A percentile compares a stretch with the other conserved stretches of the same genome.
Conservation (phyloP, 2,888 invertebrate species). For the Endomychus coccineus region DNA sequence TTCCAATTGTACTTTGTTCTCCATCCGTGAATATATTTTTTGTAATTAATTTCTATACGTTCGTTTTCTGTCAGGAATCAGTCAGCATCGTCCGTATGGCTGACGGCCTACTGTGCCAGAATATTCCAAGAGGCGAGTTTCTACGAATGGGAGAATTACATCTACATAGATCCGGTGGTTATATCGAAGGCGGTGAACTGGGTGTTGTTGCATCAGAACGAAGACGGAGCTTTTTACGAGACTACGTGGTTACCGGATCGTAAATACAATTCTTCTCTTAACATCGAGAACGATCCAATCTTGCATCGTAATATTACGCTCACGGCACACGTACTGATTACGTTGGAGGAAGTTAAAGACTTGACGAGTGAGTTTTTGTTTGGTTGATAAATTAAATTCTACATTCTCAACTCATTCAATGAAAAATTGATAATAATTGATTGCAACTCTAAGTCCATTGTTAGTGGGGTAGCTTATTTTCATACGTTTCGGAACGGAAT, state of each 20-base stretch:
- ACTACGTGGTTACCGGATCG: constrained; percentile 80
- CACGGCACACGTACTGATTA: constrained; percentile 89
- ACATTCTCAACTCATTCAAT: too few species aligned
- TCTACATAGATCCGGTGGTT: constrained; percentile 85
- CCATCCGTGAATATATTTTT: too few species aligned
- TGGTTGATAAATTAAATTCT: too few species aligned
- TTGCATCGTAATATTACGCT: constrained; percentile 75
- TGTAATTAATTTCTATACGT: too few species aligned
- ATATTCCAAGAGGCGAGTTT: constrained; percentile 88
- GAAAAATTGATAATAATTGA: too few species aligned
- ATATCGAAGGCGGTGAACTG: constrained; percentile 80
- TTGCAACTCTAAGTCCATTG: too few species aligned
- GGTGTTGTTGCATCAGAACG: constrained; percentile 77
- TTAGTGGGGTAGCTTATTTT: too few species aligned
- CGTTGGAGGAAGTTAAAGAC: constrained; percentile 77
- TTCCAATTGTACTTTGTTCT: too few species aligned
- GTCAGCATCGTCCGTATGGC: constrained; percentile 81
- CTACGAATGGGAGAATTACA: constrained; percentile 94
- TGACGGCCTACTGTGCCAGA: constrained; percentile 85
- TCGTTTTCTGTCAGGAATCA: constrained; percentile 62
- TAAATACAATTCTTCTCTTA: constrained; percentile 72
- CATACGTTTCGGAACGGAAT: too few species aligned
- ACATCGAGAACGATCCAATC: constrained; percentile 47
- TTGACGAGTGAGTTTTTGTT: constrained; percentile 45
- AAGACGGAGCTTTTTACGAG: constrained; percentile 84